These are phyloP conservation scores for Cryptus viduatorius DNA, from an alignment of 2,888 invertebrate genomes.

Conservation along the genomic window DNA sequence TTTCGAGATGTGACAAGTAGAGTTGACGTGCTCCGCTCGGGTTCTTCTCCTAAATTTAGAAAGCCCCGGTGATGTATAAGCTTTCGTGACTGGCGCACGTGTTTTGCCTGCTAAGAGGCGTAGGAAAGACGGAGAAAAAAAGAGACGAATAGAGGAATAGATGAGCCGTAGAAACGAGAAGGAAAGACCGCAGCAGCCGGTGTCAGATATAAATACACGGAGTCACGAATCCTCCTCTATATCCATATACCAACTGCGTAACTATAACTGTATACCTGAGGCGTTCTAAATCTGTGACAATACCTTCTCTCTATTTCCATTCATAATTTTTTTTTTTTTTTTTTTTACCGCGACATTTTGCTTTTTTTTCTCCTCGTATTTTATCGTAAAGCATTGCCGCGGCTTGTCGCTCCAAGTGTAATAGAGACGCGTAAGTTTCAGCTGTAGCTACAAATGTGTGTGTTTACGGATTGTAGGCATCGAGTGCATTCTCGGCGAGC, in stretches of 20 bases:
- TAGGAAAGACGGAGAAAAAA: constrained; percentile 36
- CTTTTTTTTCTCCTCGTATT: not conserved
- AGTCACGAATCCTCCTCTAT: constrained; percentile 7
- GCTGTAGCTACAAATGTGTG: not conserved
- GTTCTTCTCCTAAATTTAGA: constrained; percentile 73
- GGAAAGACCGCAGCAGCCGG: not conserved
- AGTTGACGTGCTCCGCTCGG: constrained; percentile 64
- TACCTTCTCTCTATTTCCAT: constrained; percentile 26
- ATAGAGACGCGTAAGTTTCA: constrained; percentile 11
- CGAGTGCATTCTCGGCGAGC: constrained; percentile 9
- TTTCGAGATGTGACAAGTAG: constrained; percentile 54
- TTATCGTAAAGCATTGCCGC: not conserved
- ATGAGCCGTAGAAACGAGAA: constrained; percentile 14
- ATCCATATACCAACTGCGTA: constrained; percentile 5
- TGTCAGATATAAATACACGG: constrained; percentile 58
- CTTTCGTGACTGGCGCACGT: constrained; percentile 72
- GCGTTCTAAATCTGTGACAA: constrained; percentile 24
- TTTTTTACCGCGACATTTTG: not conserved
- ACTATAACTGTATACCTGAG: constrained; percentile 50
- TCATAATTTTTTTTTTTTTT: constrained; percentile 38
- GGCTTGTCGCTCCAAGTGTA: not conserved
- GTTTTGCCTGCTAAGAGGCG: constrained; percentile 69
- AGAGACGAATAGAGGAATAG: constrained; percentile 19
- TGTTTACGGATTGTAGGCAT: not conserved
- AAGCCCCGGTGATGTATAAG: constrained; percentile 70